Evolutionary conservation across 2,888 invertebrate genomes (phyloP).

Genomic region (Drosophila anceps): DNA sequence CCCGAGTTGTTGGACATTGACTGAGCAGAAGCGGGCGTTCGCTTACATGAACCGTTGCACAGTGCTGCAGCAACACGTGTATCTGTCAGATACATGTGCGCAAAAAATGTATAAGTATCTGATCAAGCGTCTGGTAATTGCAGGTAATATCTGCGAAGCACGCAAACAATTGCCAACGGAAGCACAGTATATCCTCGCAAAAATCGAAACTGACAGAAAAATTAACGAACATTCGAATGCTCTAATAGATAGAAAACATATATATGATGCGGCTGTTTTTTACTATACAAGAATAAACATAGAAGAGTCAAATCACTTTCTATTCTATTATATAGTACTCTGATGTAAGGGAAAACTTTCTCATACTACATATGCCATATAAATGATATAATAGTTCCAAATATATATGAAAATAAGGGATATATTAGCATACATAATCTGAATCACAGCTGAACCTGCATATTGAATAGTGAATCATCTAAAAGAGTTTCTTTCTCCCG

Average conservation of each 20-base stretch:
- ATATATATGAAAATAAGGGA: neutral
- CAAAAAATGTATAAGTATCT: constrained; percentile 36
- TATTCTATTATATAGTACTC: neutral
- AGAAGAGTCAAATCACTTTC: too few species aligned
- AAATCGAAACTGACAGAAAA: constrained; percentile 26
- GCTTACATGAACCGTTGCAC: constrained; percentile 53
- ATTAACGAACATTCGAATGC: neutral
- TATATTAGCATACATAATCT: neutral
- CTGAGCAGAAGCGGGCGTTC: constrained; percentile 42
- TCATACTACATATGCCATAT: too few species aligned
- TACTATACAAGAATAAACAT: neutral
- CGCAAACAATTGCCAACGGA: constrained; percentile 46
- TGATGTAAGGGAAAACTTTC: too few species aligned
- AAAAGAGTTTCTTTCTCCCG: neutral
- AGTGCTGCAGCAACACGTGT: constrained; percentile 63
- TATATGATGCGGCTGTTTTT: neutral
- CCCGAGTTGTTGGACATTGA: constrained; percentile 35
- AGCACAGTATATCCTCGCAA: constrained; percentile 17
- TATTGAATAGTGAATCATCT: neutral
- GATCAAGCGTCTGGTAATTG: constrained; percentile 63
- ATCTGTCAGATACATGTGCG: constrained; percentile 65
- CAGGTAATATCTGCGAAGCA: constrained; percentile 67
- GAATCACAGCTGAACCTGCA: neutral
- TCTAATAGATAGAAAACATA: neutral
- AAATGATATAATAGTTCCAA: neutral